Evolutionary conservation across 2,888 invertebrate genomes (phyloP), one percentile per base, ranked within the genome.

Genomic region (Theodoxus fluviatilis): DNA sequence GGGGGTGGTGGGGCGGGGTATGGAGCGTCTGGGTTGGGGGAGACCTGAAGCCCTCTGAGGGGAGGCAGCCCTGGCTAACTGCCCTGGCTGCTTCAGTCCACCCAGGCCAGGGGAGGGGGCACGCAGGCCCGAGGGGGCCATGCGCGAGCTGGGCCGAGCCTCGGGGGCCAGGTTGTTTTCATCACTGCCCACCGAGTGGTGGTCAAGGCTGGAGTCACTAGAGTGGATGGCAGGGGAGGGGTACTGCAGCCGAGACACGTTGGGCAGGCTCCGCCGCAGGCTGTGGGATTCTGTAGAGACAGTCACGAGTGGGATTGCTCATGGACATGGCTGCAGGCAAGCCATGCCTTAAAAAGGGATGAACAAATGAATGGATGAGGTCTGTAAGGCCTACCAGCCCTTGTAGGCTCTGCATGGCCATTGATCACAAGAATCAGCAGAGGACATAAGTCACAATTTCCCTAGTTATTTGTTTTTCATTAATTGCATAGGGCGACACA

Each of bases 151-250:
- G 69, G 74, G 67, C 70, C 70, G 57, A 12, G 77, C 69, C 52
- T 78, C 78, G n/a, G 76, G 73, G 7, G 75, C 72, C 37, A 75
- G 71, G 64, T 78, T 75, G 33, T 73, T 73, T 55, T 80, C 80
- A 63, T 80, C 80, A 71, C 78, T 79, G 22, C 75, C 77, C 2
- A 73, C 75, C 15, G 79, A 79, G 37, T 77, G 77, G 47, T 78
- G 77, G 37, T 81, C 80, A 71, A 83, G 73, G 72, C 81, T 81
- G 65, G 83, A 81, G 74, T 82, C 82, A 76, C 81, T 81, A 40
- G 79, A 76, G 72, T 82, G 79, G 55, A 79, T 75, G 55, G 77
- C 78, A 9, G 76, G 72, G 31, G 71, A 69, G 0, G 79, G 75
- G 35, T 79, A 76, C 37, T 75, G 76, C n/a, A 82, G 72, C 35